Base-by-base conservation (phyloP, 2,113 vertebrate genomes). In the Andinoacara biseriatus region DNA sequence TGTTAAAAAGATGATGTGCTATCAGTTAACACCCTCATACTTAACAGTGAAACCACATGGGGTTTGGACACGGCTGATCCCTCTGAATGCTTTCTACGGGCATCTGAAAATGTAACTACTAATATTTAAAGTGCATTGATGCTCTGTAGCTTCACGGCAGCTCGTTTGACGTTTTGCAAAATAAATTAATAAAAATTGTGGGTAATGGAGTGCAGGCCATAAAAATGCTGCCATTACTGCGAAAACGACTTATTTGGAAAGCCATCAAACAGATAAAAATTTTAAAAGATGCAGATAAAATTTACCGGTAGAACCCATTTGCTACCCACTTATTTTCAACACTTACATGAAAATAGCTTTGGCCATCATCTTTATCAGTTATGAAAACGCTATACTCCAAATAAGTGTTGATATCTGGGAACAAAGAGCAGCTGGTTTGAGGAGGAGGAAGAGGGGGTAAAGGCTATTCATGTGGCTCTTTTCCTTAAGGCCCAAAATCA, bases 1-100 rank as follows among this genome's bases (percentile, higher is more conserved):
- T 49, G 59, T n/a, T 82, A 59, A 82, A 87, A 82, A 86, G 24
- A 82, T 88, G 85, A 89, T 61, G 76, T 72, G 82, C 76, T 76
- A 56, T 74, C 65, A 43, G 72, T 24, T 65, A 65, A 78, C 85
- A 81, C 58, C 84, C 81, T 74, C 43, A 40, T 60, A 80, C 65
- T 87, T 61, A 89, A 56, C 31, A 63, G 0, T 57, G 67, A 65
- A 65, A 31, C 52, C 80, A 58, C 74, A 57, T 3, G 60, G 46
- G 92, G 20, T 65, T 82, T 61, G 7, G 0, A 61, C 76, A 61
- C 76, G 46, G 13, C 15, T 78, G 83, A 76, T 67, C 57, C 67
- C 57, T 80, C 8, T 24, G 3, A 62, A 74, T 7, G 61, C 5
- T 46, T 76, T 81, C 63, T 84, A 40, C 35, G 46, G 29, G 26